Evolutionary conservation across 2,113 vertebrate genomes (phyloP), one percentile per base, ranked within the genome.

Genomic region (Sturnus vulgaris): DNA sequence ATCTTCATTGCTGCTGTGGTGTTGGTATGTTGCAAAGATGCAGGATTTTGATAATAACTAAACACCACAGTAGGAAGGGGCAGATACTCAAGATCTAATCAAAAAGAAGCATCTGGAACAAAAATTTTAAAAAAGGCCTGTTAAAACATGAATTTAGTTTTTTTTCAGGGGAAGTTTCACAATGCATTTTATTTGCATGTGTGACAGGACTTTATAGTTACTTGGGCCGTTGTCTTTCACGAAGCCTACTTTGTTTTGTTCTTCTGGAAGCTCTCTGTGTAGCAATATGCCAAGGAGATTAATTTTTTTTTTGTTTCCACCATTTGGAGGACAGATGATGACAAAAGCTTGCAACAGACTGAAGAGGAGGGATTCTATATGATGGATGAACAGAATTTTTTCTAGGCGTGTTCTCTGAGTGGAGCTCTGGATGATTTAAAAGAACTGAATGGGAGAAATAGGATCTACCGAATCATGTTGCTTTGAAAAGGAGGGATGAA

Each of bases 281-380:
- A 85, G 75, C 31, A 69, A 5, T 20, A 39, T 0, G 0, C 30
- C 0, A 4, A 49, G 44, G 35, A 85, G 56, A 15, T 35, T 3
- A 39, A 9, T 23, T 55, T 37, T 35, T 72, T 42, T 46, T 37
- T 46, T 33, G 19, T 50, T 70, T 37, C 70, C 46, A 66, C 86
- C 64, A 44, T 93, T 91, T 88, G 86, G 77, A 82, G 61, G 30
- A 56, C 40, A 72, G 53, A 76, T 64, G 71, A 85, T 69, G 60
- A 78, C 39, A 78, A 63, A 87, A 83, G 35, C 83, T 82, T 86
- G 65, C 53, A 73, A 24, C 39, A 81, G 79, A 69, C 37, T 76
- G 40, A 52, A 75, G 56, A 75, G 56, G 56, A 86, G 50, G 56
- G 27, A 31, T 81, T 44, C 19, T 81, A 10, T 44, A 13, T 20